phyloP scores from a whole-genome alignment of 2,888 invertebrate species.

The Pteria penguin region DNA sequence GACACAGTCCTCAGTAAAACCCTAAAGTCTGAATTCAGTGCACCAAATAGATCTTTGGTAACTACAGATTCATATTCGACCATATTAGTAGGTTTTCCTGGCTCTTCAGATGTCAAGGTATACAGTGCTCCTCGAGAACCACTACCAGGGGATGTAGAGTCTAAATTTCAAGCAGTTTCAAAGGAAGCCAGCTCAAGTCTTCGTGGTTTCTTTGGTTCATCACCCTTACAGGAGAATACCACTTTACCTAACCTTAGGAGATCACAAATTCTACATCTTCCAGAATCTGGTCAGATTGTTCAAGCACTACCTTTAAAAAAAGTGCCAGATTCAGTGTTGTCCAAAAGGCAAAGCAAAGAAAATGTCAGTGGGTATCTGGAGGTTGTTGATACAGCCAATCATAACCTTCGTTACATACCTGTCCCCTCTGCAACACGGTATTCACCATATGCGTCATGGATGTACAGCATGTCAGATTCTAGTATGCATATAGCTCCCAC shows the following conservation, averaged over 20 bases:
- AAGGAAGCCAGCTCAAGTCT: constrained; percentile 47
- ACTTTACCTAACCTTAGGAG: constrained; percentile 43
- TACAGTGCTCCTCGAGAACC: constrained; percentile 60
- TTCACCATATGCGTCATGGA: constrained; percentile 81
- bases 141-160: constrained; percentile 37
- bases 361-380: constrained; percentile 81
- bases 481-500: constrained; percentile 80
- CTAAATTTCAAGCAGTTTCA: constrained; percentile 26
- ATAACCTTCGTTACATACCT: constrained; percentile 82
- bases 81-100: constrained; percentile 82
- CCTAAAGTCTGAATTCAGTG: constrained; percentile 79
- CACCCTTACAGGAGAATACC: constrained; percentile 24
- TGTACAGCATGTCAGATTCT: constrained; percentile 79
- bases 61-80: constrained; percentile 80
- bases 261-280: constrained; percentile 61
- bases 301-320: constrained; percentile 72
- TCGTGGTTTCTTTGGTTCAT: constrained; percentile 51
- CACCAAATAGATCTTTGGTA: constrained; percentile 81
- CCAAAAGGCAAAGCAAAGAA: constrained; percentile 63
- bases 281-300: constrained; percentile 76
- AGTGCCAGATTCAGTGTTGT: constrained; percentile 73
- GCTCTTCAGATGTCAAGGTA: constrained; percentile 64
- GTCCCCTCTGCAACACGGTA: constrained; percentile 81
- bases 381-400: constrained; percentile 82
- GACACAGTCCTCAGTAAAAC: constrained; percentile 77